These are phyloP conservation scores for Cinclus mexicanus DNA, from an alignment of 2,113 vertebrate genomes.

Conservation along the genomic window DNA sequence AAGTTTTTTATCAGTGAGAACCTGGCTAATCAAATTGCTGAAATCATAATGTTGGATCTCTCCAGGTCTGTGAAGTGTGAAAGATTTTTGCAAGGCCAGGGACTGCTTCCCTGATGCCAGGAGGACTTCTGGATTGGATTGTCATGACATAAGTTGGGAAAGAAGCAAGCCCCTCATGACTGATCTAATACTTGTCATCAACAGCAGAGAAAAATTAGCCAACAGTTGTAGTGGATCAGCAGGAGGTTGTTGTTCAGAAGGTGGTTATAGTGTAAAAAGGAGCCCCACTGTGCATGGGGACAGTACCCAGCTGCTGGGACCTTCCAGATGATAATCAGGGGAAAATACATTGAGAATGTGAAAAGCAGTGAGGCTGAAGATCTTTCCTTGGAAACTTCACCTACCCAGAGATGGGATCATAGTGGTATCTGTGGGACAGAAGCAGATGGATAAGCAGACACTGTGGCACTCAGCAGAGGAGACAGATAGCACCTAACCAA, in stretches of 20 bases:
- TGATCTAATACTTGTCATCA: not conserved
- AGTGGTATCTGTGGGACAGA: not conserved
- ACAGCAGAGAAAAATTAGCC: not conserved
- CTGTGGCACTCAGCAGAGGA: not conserved
- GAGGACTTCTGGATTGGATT: not conserved
- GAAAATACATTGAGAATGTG: not conserved
- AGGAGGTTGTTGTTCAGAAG: not conserved
- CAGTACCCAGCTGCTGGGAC: not conserved
- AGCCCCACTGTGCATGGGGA: too few species aligned
- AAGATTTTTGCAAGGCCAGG: not conserved
- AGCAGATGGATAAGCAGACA: constrained; percentile 4
- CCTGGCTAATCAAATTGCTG: not conserved
- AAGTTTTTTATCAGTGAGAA: not conserved
- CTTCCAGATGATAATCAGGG: not conserved
- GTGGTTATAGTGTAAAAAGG: not conserved
- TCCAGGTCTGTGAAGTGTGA: not conserved
- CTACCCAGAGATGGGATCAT: not conserved
- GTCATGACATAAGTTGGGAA: not conserved
- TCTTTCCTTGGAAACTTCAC: not conserved
- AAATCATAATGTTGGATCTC: not conserved
- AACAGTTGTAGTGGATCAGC: not conserved
- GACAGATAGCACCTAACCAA: not conserved
- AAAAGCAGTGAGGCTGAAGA: not conserved
- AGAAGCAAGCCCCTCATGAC: not conserved
- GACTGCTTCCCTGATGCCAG: not conserved